These are phyloP conservation scores for Arenaria interpres DNA, from an alignment of 2,113 vertebrate genomes.

Conservation along the genomic window DNA sequence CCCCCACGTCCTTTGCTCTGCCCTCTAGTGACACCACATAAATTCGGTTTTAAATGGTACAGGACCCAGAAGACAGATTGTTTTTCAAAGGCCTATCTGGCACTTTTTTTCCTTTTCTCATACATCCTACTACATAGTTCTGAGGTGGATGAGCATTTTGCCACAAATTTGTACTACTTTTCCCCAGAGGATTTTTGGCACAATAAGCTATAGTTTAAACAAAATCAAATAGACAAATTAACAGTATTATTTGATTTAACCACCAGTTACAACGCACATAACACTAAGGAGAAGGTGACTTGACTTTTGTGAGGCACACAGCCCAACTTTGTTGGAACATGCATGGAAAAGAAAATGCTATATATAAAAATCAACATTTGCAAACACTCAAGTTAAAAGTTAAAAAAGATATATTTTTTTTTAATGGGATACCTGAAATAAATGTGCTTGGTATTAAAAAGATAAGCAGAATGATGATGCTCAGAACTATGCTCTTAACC, in stretches of 20 bases:
- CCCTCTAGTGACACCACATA: neutral
- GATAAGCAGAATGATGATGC: neutral
- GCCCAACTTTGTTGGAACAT: neutral
- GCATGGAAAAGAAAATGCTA: neutral
- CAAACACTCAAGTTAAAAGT: neutral
- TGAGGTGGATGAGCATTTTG: neutral
- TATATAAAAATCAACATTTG: neutral
- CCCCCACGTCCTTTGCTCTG: neutral
- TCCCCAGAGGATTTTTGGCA: neutral
- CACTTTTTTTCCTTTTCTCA: neutral
- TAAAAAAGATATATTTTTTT: neutral
- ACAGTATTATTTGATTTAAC: neutral
- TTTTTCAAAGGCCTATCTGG: rapidly evolving
- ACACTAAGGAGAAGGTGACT: neutral
- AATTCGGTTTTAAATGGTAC: rapidly evolving
- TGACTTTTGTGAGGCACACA: neutral
- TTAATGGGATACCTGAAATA: neutral
- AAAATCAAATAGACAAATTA: too few relatives aligned
- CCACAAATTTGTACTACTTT: neutral
- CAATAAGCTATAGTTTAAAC: too few relatives aligned
- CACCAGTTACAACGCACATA: neutral
- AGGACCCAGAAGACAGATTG: rapidly evolving
- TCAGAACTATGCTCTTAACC: neutral
- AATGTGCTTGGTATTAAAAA: neutral
- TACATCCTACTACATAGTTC: rapidly evolving